Base-by-base conservation (phyloP, 2,888 invertebrate species). In the Drosophila lutescens region DNA sequence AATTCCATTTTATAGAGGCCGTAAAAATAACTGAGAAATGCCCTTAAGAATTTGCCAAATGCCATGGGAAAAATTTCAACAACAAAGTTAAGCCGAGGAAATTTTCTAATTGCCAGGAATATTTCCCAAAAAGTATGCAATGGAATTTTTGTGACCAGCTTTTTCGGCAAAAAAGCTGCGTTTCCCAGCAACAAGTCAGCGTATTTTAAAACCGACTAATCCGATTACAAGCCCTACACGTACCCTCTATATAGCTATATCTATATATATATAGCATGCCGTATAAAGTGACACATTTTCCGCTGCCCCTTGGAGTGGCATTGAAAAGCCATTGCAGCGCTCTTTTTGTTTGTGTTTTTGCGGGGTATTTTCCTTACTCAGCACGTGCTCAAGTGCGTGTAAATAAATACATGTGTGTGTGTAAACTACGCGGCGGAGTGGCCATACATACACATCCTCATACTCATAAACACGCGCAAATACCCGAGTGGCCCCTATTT, bases 361-460 rank as follows among this genome's bases (percentile, higher is more conserved):
- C 68, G 55, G 50, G 41, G 50, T 68, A 58, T 80, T 69, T 78
- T 69, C 81, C 62, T 58, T 71, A 63, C 79, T 61, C 72, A 77
- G 88, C 88, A 89, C 89, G 86, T 85, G 85, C 88, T 79, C 86
- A 85, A 89, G 79, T 77, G 82, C 62, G 76, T 82, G 89, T 81
- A 74, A 72, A 78, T 69, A 83, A 72, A 65, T 41, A 69, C 53
- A 69, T 53, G 40, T 32, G 26, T 41, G 13, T 50, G 15, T 15
- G 43, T 30, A 32, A 5, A 30, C 5, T 20, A 34, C n/a, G 34
- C 20, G 32, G 17, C 60, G 46, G 46, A 20, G 38, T 26, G 46
- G 38, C 13, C 49, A 46, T 15, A 38, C 41, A 49, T 44, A 51
- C 20, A 2, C 20, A 23, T 26, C 5, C 26, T 26, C 26, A 26